Conservation (phyloP, 1,140 invertebrate genomes). For the Lepidostoma basale region DNA sequence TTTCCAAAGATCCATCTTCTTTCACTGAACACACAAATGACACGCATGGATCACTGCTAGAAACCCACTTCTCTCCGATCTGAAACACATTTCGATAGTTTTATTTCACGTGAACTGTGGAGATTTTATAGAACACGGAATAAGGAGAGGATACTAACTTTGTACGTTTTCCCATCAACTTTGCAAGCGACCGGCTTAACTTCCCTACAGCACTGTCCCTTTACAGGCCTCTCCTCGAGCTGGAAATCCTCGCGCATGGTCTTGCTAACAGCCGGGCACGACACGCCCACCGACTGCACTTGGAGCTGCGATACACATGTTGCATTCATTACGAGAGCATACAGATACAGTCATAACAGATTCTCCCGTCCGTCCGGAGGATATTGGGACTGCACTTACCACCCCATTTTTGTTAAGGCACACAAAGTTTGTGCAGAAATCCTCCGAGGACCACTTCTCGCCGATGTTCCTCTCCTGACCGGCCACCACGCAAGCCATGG, state of each 20-base stretch:
- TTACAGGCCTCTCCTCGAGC: conserved; percentile 53
- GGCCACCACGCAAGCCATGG: conserved; percentile 65
- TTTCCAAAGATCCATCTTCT: conserved; percentile 30
- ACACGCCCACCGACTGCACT: conserved; percentile 55
- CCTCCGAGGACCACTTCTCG: conserved; percentile 62
- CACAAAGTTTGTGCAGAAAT: conserved; percentile 65
- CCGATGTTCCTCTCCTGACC: conserved; percentile 58
- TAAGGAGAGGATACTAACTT: too few species aligned
- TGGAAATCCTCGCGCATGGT: conserved; percentile 57
- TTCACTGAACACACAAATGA: conserved; percentile 22
- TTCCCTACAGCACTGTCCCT: conserved; percentile 64
- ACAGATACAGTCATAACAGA: too few species aligned
- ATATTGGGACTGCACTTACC: conserved; percentile 50
- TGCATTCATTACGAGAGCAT: too few species aligned
- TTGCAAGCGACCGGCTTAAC: conserved; percentile 63
- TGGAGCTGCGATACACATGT: too few species aligned
- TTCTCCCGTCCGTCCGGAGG: too few species aligned
- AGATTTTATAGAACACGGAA: too few species aligned
- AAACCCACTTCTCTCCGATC: conserved; percentile 27
- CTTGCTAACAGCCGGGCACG: conserved; percentile 53
- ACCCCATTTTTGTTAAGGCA: conserved; percentile 62
- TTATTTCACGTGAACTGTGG: too few species aligned
- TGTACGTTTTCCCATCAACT: conserved; percentile 60
- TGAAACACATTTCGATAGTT: too few species aligned
- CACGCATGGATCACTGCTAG: conserved; percentile 3